Evolutionary conservation across 2,113 vertebrate genomes (phyloP), one percentile per base, ranked within the genome.

Genomic region (Hippocampus zosterae): DNA sequence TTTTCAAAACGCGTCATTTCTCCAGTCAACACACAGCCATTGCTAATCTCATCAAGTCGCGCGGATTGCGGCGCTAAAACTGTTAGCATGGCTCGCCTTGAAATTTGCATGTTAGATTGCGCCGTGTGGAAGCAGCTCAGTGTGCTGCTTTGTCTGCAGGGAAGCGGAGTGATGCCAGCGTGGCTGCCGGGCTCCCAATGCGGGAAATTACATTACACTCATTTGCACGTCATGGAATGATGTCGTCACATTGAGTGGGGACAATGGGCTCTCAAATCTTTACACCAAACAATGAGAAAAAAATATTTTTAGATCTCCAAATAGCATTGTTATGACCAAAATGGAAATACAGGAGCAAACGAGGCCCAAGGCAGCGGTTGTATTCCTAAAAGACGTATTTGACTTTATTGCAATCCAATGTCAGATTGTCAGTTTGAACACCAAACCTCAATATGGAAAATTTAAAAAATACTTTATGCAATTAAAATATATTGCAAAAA

Each of bases 181-280:
- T 73, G 74, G 74, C 70, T 83, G 78, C 74, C 68, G 71, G 76
- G 60, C 61, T 60, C 79, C 78, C 62, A 73, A 80, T 79, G 80
- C 68, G 67, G 79, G 67, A 73, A 79, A 82, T 76, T 74, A 82
- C 81, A 85, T 79, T 83, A 86, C 86, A 75, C 68, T 85, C 86
- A 73, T 87, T 87, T 82, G 88, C 83, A 73, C 71, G 18, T 18
- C 48, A 21, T 52, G 6, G 6, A 52, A 52, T 19, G 1, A 52
- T 19, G 18, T 52, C 13, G 12, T 46, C 44, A 46, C 44, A 6
- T 52, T 52, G 48, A 52, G 6, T 52, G 21, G 19, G 48, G 48
- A 19, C 42, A 44, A 44, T 44, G 13, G 13, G 3, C 13, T 13
- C 13, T 12, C 10, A 44, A 13, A 44, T 44, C 10, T 15, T 44